phyloP scores from a whole-genome alignment of 2,113 vertebrate species.

The Urocolius indicus region DNA sequence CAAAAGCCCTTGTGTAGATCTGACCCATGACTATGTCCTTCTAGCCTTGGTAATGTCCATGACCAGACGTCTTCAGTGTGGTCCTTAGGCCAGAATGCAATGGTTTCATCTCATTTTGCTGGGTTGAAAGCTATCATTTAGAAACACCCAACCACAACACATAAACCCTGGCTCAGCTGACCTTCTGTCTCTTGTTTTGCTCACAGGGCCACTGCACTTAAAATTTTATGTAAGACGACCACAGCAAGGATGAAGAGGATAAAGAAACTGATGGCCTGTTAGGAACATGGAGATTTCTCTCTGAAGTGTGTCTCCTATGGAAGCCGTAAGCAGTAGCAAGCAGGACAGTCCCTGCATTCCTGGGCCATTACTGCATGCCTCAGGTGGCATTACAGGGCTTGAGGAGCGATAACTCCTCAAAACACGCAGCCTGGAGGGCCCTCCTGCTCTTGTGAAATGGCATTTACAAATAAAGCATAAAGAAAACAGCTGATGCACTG shows the following conservation, averaged over 20 bases:
- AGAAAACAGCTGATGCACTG: background rate
- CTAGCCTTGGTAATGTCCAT: background rate
- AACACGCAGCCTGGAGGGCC: background rate
- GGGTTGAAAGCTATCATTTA: background rate
- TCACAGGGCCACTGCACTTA: background rate
- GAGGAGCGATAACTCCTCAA: slow-evolving; percentile 1
- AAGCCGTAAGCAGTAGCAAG: slow-evolving; percentile 12
- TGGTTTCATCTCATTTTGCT: slow-evolving; percentile 10
- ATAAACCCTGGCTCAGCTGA: slow-evolving; percentile 39
- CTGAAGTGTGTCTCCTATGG: background rate
- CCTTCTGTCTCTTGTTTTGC: slow-evolving; percentile 42
- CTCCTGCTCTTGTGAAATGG: slow-evolving; percentile 9
- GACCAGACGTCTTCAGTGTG: background rate
- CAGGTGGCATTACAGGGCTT: background rate
- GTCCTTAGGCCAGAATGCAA: background rate
- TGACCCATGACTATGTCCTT: background rate
- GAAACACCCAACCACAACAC: background rate
- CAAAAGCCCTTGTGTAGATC: background rate
- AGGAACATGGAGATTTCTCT: slow-evolving; percentile 9
- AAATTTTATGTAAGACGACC: background rate
- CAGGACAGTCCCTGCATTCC: background rate
- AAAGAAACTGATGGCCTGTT: slow-evolving; percentile 15
- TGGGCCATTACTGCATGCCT: slow-evolving; percentile 13
- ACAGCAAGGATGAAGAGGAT: background rate
- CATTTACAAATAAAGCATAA: slow-evolving; percentile 32